Evolutionary conservation across 92 coral and sea anemone genomes (phyloP), one percentile per base, ranked within the genome.

Genomic region (Zoanthus sansibaricus): DNA sequence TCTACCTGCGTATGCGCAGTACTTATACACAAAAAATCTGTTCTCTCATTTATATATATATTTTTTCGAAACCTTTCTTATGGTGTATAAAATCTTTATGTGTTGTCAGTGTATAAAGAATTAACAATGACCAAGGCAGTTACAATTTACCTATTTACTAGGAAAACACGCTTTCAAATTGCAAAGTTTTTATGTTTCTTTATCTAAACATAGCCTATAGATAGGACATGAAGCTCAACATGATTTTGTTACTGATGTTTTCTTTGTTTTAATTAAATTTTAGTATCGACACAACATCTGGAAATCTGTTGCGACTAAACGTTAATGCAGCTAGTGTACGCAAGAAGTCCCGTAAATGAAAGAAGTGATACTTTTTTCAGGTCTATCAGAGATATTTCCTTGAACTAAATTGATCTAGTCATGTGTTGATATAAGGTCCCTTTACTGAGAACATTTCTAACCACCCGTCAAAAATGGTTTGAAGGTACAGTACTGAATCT

Each of bases 211-310:
- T 1, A 48, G 52, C 9, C 5, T 0, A n/a, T n/a, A 5, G 52
- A 48, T 25, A 25, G 25, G 25, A 25, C 3, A 49, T 49, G 1
- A 49, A 11, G 55, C 55, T 49, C 7, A 49, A 49, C 55, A 49
- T 49, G 9, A 49, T 80, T 83, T 83, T 8, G 47, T n/a, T 13
- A 18, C 49, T 11, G 31, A 75, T 20, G 37, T 83, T 42, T 20
- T 62, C 77, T 9, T 58, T 14, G 32, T n/a, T 80, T 66, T 47
- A 37, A 11, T 66, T 68, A 44, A 45, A 66, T 48, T 80, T 13
- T 44, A 80, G 85, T 44, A 80, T 80, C 62, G 85, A 80, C 21
- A 80, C 85, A 5, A 80, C 85, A 4, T 80, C 85, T 80, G 85
- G 85, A 7, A 66, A 47, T 42, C 72, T 80, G 75, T 67, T 80